phyloP scores from a whole-genome alignment of 2,113 vertebrate genomes.

The Pelecanoides urinatrix region DNA sequence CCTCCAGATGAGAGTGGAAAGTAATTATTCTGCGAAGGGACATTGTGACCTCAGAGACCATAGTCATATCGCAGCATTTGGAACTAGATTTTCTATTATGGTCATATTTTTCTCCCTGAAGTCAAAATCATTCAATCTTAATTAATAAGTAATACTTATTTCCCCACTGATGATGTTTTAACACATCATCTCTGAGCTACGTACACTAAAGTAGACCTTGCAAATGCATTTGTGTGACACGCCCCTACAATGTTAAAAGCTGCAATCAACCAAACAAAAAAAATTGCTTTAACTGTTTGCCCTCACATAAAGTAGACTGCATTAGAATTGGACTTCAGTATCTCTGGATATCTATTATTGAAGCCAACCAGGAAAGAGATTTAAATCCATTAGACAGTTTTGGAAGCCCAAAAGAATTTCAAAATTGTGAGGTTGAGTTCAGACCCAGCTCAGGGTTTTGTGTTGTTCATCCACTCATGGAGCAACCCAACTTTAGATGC shows the following conservation, averaged over 20 bases:
- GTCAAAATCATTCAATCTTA: neutral
- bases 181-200: neutral
- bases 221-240: neutral
- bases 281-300: neutral
- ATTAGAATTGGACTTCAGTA: neutral
- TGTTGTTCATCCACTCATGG: neutral
- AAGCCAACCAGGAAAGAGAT: neutral
- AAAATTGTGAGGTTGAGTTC: neutral
- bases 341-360: neutral
- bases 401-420: neutral
- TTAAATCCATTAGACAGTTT: neutral
- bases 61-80: neutral
- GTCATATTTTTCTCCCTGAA: neutral
- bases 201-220: neutral
- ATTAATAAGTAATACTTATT: conserved; percentile 7
- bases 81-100: neutral
- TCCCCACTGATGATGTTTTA: neutral
- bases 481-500: neutral
- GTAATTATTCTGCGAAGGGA: neutral
- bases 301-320: neutral
- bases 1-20: neutral
- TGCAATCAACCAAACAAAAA: neutral
- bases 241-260: neutral
- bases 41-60: neutral
- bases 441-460: neutral